Percentiles rank a stretch among this genome's conserved stretches.
Evolutionary conservation across 2,797 vertebrate genomes (phyloP).

Genomic region (Falco peregrinus): DNA sequence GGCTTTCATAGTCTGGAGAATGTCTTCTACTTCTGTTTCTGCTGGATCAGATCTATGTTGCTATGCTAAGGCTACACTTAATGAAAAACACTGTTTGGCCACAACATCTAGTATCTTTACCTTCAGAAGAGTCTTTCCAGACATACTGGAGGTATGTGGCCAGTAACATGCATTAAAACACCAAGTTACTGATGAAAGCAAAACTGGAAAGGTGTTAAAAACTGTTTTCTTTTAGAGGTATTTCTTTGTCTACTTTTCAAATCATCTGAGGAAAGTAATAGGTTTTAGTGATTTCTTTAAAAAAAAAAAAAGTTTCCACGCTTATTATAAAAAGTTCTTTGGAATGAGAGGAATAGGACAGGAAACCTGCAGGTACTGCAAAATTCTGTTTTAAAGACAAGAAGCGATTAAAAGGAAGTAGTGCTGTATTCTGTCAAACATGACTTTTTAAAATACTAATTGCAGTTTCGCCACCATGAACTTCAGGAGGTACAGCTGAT

Average conservation of each 20-base stretch:
- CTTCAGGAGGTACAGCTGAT: not conserved
- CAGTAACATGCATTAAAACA: not conserved
- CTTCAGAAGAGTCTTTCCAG: not conserved
- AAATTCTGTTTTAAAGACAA: not conserved
- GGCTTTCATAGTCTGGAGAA: not conserved
- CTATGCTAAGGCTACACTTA: not conserved
- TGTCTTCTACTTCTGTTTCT: not conserved
- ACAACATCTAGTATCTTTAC: not conserved
- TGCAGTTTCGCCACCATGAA: not conserved
- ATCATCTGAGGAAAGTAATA: not conserved
- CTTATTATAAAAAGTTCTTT: not conserved
- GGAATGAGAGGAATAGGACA: not conserved
- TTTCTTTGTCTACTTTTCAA: not conserved
- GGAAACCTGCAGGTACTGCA: not conserved
- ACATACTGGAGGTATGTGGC: not conserved
- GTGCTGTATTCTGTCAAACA: not conserved
- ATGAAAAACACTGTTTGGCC: not conserved
- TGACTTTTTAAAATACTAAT: not conserved
- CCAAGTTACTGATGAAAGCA: not conserved
- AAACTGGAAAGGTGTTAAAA: not conserved
- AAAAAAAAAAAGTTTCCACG: not conserved
- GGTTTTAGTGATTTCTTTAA: not conserved
- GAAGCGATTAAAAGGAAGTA: not conserved
- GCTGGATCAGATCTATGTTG: not conserved
- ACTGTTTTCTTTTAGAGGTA: not conserved